Evolutionary conservation across 2,888 invertebrate species (phyloP).

Genomic region (Sphaeridia pumilis): DNA sequence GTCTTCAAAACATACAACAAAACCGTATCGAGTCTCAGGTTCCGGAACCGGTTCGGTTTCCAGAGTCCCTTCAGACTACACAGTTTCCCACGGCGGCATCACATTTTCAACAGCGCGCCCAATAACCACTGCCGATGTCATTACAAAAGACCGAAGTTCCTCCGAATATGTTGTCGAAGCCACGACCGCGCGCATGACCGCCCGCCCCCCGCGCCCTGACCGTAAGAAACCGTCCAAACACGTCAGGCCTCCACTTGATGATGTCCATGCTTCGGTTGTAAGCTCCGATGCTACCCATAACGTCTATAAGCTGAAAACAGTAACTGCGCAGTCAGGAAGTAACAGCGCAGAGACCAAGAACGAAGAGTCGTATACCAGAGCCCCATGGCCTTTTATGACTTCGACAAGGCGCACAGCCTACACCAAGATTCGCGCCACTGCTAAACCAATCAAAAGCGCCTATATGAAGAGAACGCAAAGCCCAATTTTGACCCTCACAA

Average conservation of each 20-base stretch:
- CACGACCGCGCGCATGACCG: slow-evolving; percentile 1
- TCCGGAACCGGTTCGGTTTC: slow-evolving; percentile 27
- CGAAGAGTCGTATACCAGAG: slow-evolving; percentile 3
- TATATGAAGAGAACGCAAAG: slow-evolving; percentile 20
- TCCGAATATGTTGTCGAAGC: slow-evolving; percentile 1
- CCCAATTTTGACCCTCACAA: slow-evolving; percentile 21
- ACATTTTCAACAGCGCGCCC: slow-evolving; percentile 15
- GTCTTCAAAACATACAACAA: slow-evolving; percentile 7
- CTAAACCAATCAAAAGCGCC: slow-evolving; percentile 26
- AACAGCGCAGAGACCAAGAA: slow-evolving; percentile 22
- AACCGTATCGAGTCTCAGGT: slow-evolving; percentile 1
- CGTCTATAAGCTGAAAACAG: slow-evolving; percentile 26
- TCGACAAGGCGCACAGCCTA: slow-evolving; percentile 9
- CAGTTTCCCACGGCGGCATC: slow-evolving; percentile 18
- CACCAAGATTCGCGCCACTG: slow-evolving; percentile 20
- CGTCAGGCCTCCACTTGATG: slow-evolving; percentile 28
- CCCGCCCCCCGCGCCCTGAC: slow-evolving; percentile 1
- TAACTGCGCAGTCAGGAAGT: background rate
- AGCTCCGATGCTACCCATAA: slow-evolving; percentile 29
- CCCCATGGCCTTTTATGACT: slow-evolving; percentile 16
- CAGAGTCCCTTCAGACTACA: slow-evolving; percentile 27
- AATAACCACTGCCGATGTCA: slow-evolving; percentile 21
- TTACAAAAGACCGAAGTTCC: slow-evolving; percentile 18
- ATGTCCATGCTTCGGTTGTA: slow-evolving; percentile 25
- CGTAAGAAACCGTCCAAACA: slow-evolving; percentile 24